Evolutionary conservation across 1,140 invertebrate species (phyloP), one percentile per base, ranked within the genome.

Genomic region (Diachasma alloeum): DNA sequence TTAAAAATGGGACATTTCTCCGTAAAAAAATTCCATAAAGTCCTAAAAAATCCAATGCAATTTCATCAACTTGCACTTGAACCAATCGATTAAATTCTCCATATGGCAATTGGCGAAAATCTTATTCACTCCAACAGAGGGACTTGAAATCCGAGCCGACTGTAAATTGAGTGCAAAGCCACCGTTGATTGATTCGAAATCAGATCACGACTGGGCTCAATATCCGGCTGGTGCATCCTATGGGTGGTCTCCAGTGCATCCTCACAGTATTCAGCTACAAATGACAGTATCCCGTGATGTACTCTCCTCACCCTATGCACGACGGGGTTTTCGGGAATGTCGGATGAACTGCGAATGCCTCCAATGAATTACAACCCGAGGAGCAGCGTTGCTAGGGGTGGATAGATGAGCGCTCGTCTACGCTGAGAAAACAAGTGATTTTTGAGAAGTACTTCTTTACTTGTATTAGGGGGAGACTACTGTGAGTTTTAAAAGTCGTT

Each of bases 141-240:
- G 79, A 81, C 72, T 79, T 80, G 84, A 66, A 84, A 85, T 87
- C 80, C 79, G 83, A 37, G 79, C 84, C 84, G 86, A 86, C 85
- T 87, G 87, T 87, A 88, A 89, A 89, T 89, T 89, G 86, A 88
- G 87, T 83, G 83, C 87, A 82, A 87, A 88, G 87, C 87, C 86
- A 79, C 82, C 82, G 83, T 85, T 87, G 87, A 89, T 88, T 89
- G 87, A 85, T 88, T 89, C 87, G 85, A 88, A 89, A 88, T 89
- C 85, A 83, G 87, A 89, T 89, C 87, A 88, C 84, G 77, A 82
- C 48, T 17, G 48, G 48, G 37, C 74, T 73, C 69, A 69, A 70
- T 37, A 74, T 69, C 31, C 37, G 56, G 72, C 80, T 79, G 78
- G 39, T 81, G 78, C 80, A 83, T 83, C 82, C 76, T 82, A 81